Conservation (phyloP, 2,888 invertebrate genomes). For the Cephus rjabovi region DNA sequence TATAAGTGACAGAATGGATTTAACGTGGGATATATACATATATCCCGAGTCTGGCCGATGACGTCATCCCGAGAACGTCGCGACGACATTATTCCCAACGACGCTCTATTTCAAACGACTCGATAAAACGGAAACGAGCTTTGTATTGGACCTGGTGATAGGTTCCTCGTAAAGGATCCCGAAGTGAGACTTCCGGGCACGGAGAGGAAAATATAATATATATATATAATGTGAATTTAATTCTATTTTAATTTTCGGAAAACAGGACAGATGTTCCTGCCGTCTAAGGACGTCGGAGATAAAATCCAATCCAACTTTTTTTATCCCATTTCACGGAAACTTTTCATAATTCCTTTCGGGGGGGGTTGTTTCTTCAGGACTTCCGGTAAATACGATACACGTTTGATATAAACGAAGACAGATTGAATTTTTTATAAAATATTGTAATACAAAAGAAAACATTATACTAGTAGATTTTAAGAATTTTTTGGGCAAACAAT, state of each 20-base stretch:
- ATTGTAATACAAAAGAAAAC: background rate
- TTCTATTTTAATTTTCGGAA: background rate
- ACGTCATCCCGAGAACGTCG: background rate
- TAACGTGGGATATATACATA: background rate
- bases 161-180: too few relatives aligned
- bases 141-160: constrained; percentile 46
- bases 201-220: background rate
- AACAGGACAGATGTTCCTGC: background rate
- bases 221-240: background rate
- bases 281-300: background rate
- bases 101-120: background rate
- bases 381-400: background rate
- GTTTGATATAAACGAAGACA: background rate
- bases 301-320: background rate
- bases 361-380: background rate
- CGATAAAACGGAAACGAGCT: constrained; percentile 46
- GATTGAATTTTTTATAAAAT: background rate
- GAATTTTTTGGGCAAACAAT: background rate
- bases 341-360: background rate
- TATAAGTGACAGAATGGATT: background rate
- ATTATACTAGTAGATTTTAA: background rate
- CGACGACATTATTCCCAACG: background rate
- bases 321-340: background rate
- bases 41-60: background rate
- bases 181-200: background rate